phyloP scores from a whole-genome alignment of 2,797 vertebrate genomes.

The Vultur gryphus region DNA sequence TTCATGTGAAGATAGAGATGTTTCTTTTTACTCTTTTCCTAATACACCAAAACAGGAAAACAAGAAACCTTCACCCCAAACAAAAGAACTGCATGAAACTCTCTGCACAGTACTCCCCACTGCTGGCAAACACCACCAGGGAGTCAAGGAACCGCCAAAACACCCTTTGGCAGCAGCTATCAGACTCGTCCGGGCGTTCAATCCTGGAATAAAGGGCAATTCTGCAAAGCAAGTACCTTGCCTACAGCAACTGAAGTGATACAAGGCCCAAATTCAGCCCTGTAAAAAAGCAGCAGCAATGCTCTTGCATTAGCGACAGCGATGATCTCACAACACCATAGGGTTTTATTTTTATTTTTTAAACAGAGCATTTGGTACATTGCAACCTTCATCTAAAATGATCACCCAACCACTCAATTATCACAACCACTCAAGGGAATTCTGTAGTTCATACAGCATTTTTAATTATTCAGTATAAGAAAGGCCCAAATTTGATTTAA shows the following conservation, averaged over 20 bases:
- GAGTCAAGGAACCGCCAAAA: not conserved
- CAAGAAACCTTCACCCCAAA: not conserved
- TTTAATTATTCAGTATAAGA: slow-evolving; percentile 2
- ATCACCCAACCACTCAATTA: not conserved
- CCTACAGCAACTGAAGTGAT: not conserved
- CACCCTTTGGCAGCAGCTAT: not conserved
- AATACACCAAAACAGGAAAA: not conserved
- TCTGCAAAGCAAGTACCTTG: not conserved
- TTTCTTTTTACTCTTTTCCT: not conserved
- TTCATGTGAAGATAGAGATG: not conserved
- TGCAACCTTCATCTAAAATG: not conserved
- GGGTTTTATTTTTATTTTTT: not conserved
- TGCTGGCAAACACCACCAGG: not conserved
- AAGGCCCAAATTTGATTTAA: not conserved
- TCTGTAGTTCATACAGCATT: not conserved
- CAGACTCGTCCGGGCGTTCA: not conserved
- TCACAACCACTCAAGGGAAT: not conserved
- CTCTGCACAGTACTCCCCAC: not conserved
- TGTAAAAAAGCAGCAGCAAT: not conserved
- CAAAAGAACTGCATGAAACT: not conserved
- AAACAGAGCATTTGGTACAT: not conserved
- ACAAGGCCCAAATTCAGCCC: not conserved
- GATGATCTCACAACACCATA: not conserved
- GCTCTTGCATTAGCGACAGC: not conserved
- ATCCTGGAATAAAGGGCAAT: not conserved